phyloP scores from a whole-genome alignment of 1,140 invertebrate species.

The Drosophila ironensis region DNA sequence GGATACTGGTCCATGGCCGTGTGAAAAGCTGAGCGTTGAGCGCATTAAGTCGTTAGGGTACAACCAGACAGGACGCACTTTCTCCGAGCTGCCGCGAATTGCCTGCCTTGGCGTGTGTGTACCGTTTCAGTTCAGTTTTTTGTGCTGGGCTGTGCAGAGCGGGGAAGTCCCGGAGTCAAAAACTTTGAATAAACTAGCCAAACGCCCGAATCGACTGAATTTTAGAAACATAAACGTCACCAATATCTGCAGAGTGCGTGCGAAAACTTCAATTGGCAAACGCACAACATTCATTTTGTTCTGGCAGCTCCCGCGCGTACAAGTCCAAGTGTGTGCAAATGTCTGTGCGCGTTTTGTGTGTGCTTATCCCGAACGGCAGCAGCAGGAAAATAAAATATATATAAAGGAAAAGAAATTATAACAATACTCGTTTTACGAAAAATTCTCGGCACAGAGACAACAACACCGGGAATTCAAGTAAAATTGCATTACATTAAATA shows the following conservation, averaged over 20 bases:
- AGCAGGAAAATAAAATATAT: background rate
- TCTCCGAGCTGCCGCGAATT: slow-evolving; percentile 62
- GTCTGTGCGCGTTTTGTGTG: slow-evolving; percentile 36
- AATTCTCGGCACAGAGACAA: background rate
- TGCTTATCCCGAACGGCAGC: slow-evolving; percentile 41
- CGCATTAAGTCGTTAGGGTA: slow-evolving; percentile 81
- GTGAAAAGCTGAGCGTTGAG: slow-evolving; percentile 79
- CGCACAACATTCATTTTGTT: slow-evolving; percentile 17
- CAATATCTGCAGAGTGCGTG: slow-evolving; percentile 24
- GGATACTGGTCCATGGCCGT: slow-evolving; percentile 64
- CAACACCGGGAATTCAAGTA: background rate
- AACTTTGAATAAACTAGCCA: slow-evolving; percentile 2
- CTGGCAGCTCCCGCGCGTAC: slow-evolving; percentile 34
- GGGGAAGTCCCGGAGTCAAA: slow-evolving; percentile 16
- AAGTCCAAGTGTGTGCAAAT: slow-evolving; percentile 38
- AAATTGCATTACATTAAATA: slow-evolving; percentile 32
- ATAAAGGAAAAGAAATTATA: slow-evolving; percentile 5
- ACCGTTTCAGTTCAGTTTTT: slow-evolving; percentile 69
- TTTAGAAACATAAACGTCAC: background rate
- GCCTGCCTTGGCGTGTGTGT: slow-evolving; percentile 62
- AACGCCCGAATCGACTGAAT: slow-evolving; percentile 19
- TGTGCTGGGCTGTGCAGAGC: slow-evolving; percentile 39
- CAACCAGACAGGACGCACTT: slow-evolving; percentile 80
- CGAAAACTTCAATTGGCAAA: slow-evolving; percentile 30
- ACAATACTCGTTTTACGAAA: no score